Conservation (phyloP, 2,113 vertebrate species). For the Cryptoleucopteryx plumbea region DNA sequence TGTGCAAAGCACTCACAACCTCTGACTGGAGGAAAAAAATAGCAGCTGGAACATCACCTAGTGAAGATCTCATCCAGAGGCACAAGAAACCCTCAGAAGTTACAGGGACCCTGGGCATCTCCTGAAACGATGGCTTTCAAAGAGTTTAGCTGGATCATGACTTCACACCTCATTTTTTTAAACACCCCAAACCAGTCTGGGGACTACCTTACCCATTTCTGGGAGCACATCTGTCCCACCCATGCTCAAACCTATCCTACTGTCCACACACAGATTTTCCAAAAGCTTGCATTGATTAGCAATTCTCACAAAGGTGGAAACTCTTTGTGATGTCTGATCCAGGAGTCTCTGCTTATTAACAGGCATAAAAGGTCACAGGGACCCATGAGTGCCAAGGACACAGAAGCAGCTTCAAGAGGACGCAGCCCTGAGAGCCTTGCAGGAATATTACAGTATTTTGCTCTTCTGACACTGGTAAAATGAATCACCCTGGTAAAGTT, state of each 20-base stretch:
- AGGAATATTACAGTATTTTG: not conserved
- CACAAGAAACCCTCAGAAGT: not conserved
- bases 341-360: not conserved
- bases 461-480: not conserved
- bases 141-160: not conserved
- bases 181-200: not conserved
- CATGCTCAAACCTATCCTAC: not conserved
- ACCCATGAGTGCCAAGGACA: not conserved
- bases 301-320: not conserved
- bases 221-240: not conserved
- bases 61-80: not conserved
- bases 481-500: not conserved
- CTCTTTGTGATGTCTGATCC: not conserved
- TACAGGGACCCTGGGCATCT: not conserved
- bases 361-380: fast-evolving
- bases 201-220: not conserved
- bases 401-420: not conserved
- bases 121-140: not conserved
- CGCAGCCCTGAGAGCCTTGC: not conserved
- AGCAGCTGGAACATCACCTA: not conserved
- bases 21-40: not conserved
- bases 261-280: not conserved
- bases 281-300: not conserved
- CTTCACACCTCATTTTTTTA: not conserved
- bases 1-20: not conserved